Evolutionary conservation across 2,888 invertebrate genomes (phyloP).

Genomic region (Willowsia nigromaculata): DNA sequence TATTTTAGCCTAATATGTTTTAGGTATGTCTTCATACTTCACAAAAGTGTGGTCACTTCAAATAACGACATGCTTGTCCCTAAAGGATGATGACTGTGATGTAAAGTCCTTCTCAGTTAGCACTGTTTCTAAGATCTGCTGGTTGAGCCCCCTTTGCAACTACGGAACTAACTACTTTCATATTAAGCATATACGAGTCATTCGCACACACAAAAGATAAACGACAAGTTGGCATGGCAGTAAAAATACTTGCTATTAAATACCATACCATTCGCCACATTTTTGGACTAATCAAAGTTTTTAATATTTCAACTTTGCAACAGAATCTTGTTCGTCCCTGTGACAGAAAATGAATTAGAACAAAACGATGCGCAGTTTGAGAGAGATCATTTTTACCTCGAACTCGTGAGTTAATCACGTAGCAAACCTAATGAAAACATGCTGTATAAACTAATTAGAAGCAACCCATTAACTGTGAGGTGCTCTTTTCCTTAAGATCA

Average conservation of each 20-base stretch:
- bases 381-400: not conserved
- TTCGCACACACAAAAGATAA: not conserved
- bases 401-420: not conserved
- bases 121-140: too few relatives aligned
- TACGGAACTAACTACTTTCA: not conserved
- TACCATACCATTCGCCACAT: not conserved
- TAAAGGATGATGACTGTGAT: too few relatives aligned
- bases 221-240: not conserved
- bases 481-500: not conserved
- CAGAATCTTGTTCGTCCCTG: not conserved
- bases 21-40: not conserved
- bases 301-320: not conserved
- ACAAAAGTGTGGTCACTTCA: not conserved
- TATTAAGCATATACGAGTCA: not conserved
- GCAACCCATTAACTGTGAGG: not conserved
- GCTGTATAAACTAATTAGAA: not conserved
- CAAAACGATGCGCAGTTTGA: not conserved
- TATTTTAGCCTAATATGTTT: not conserved
- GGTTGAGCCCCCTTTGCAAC: too few relatives aligned
- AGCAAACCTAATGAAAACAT: not conserved
- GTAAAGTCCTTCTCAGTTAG: too few relatives aligned
- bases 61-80: too few relatives aligned
- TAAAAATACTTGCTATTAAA: not conserved
- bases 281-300: not conserved
- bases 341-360: not conserved